A percentile compares a stretch with the other conserved stretches of the same genome.
These are phyloP conservation scores for Macroglossus sobrinus DNA, from an alignment of 2,113 vertebrate genomes.

Conservation along the genomic window DNA sequence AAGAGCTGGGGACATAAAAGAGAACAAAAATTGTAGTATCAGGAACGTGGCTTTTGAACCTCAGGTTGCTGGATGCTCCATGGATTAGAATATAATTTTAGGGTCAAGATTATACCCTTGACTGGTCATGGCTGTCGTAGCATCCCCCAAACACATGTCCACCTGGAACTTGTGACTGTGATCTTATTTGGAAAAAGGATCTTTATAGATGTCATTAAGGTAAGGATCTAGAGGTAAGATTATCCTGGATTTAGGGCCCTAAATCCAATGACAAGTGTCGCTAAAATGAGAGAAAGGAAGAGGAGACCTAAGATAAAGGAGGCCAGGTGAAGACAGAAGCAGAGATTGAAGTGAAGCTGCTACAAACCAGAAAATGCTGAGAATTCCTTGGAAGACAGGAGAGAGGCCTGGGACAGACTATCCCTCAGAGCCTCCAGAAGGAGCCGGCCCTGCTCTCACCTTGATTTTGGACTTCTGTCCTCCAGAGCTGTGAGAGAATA, in stretches of 20 bases:
- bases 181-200: not conserved
- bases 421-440: not conserved
- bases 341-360: not conserved
- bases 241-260: not conserved
- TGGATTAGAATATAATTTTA: not conserved
- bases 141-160: not conserved
- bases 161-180: not conserved
- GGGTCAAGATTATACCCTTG: too few relatives aligned
- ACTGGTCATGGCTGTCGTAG: not conserved
- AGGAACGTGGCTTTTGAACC: not conserved
- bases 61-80: not conserved
- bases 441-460: not conserved
- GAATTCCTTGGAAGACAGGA: not conserved
- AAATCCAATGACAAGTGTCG: not conserved
- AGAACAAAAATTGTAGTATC: not conserved
- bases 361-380: not conserved
- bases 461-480: not conserved
- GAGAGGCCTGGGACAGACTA: not conserved
- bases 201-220: not conserved
- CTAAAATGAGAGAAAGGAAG: not conserved
- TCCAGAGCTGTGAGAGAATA: not conserved
- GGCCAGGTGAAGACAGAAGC: too few relatives aligned
- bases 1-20: not conserved
- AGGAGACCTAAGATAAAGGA: not conserved
- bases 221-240: not conserved